Evolutionary conservation across 2,888 invertebrate genomes (phyloP).

Genomic region (Cantharis flavilabris): DNA sequence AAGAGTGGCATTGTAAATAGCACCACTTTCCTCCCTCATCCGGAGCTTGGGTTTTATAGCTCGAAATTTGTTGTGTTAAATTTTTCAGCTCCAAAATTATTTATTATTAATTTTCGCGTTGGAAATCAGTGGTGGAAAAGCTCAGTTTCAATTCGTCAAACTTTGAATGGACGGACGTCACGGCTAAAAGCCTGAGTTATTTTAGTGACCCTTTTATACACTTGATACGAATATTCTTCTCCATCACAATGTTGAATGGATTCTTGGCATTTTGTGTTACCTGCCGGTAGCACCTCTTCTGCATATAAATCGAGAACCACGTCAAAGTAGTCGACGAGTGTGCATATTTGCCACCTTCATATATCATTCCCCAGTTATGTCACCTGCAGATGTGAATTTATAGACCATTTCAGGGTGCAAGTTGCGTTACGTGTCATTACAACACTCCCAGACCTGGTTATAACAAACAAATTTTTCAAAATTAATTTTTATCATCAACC

Average conservation of each 20-base stretch:
- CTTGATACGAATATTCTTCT: conserved; percentile 8
- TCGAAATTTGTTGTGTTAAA: conserved; percentile 15
- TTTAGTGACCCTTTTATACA: conserved; percentile 13
- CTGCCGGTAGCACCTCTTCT: conserved; percentile 12
- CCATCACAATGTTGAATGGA: conserved; percentile 7
- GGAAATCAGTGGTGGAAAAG: not conserved
- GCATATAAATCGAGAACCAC: conserved; percentile 21
- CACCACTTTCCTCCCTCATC: not conserved
- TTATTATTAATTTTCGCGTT: not conserved
- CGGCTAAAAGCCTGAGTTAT: not conserved
- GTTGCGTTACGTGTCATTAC: not conserved
- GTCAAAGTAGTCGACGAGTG: conserved; percentile 15
- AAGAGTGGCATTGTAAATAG: conserved; percentile 4
- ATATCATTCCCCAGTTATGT: conserved; percentile 19
- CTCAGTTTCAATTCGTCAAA: not conserved
- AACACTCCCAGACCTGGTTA: not conserved
- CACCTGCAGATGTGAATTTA: conserved; percentile 25
- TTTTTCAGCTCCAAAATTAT: conserved; percentile 6
- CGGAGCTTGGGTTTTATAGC: conserved; percentile 15
- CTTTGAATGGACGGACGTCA: not conserved
- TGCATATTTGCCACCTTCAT: conserved; percentile 20
- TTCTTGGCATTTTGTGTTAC: conserved; percentile 11
- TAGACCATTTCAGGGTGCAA: conserved; percentile 15
- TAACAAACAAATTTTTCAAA: not conserved
- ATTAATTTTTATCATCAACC: not conserved